A percentile compares a stretch with the other conserved stretches of the same genome.
phyloP scores from a whole-genome alignment of 2,888 invertebrate genomes.

The Eueremaeus valkanovi region DNA sequence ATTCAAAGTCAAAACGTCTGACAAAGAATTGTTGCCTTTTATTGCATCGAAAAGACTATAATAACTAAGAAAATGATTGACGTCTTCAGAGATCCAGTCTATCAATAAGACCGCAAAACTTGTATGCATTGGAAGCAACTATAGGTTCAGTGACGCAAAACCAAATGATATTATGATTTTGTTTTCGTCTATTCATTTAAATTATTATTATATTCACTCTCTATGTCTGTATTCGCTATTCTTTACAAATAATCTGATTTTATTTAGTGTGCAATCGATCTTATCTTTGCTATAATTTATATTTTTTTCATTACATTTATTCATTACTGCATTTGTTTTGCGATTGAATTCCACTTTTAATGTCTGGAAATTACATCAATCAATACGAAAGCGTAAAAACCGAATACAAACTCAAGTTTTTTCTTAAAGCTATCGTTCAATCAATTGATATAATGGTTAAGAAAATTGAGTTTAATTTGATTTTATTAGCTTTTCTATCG shows the following conservation, averaged over 20 bases:
- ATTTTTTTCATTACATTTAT: too few relatives aligned
- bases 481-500: neutral
- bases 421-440: neutral
- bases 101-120: neutral
- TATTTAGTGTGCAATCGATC: neutral
- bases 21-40: neutral
- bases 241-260: neutral
- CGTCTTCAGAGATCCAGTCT: constrained; percentile 13
- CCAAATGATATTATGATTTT: too few relatives aligned
- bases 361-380: constrained; percentile 2
- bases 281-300: neutral
- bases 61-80: neutral
- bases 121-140: neutral
- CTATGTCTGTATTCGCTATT: neutral
- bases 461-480: neutral
- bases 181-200: neutral
- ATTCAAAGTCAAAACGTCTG: neutral
- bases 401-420: neutral
- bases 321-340: neutral
- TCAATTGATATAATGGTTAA: neutral
- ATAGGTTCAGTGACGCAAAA: neutral
- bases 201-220: neutral
- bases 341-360: neutral
- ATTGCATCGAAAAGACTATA: neutral
- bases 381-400: neutral